Base-by-base conservation (phyloP, 2,888 invertebrate genomes). In the Drosophila koepferae region DNA sequence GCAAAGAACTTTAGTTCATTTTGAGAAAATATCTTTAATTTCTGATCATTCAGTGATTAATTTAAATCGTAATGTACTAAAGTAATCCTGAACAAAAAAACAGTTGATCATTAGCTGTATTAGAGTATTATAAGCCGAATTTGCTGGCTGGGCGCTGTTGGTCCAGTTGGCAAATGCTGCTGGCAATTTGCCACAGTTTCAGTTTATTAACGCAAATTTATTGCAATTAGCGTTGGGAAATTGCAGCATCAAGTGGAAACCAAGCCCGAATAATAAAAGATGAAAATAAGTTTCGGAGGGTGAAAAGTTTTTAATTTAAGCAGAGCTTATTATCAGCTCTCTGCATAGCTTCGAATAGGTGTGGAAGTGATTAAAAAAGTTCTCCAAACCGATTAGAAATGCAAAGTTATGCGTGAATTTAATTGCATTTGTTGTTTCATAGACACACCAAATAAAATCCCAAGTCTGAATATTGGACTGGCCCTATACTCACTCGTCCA, bases 171-270 rank as follows among this genome's bases (percentile, higher is more conserved):
- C 64, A 69, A 75, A 59, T 36, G 74, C 84, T 75, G 55, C 72
- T 84, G 81, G 85, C 82, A 84, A 71, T 80, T 75, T 77, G 80
- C 77, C 83, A 74, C 77, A 71, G 66, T 72, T 72, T 75, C 76
- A 68, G 77, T 73, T 87, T 89, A 87, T 87, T 76, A 84, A 85
- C 87, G 87, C 77, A 86, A 85, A 89, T 85, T 86, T 89, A 89
- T 85, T 87, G 75, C 87, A 85, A 89, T 86, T 87, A 85, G 80
- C 70, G 70, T 20, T 73, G 63, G 65, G 41, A 83, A 82, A 85
- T 80, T 75, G 78, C 74, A 68, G 63, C 68, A 56, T 55, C 66
- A 77, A 74, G 70, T 81, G 68, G 62, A 46, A 62, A 46, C 56
- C 60, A 46, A n/a, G 59, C 16, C 18, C 56, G 36, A 53, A 63